These are phyloP conservation scores for Formica exsecta DNA, from an alignment of 1,140 invertebrate species.

Conservation along the genomic window DNA sequence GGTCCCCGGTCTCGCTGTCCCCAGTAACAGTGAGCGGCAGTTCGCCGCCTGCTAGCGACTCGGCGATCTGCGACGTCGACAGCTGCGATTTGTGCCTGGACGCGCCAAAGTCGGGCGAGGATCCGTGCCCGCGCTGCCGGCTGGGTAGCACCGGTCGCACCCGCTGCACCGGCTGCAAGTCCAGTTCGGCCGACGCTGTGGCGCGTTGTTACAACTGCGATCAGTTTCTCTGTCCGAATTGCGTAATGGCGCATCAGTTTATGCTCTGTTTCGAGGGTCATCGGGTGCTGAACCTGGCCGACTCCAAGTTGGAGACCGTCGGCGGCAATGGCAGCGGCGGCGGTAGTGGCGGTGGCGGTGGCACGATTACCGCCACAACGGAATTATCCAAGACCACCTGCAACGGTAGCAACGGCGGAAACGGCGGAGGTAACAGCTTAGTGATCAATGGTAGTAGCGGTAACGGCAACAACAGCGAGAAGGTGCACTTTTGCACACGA, in stretches of 20 bases:
- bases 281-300: slow-evolving; percentile 93
- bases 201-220: slow-evolving; percentile 97
- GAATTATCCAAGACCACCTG: slow-evolving; percentile 58
- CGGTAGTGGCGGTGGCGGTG: slow-evolving; percentile 6
- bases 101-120: slow-evolving; percentile 92
- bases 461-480: slow-evolving; percentile 87
- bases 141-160: slow-evolving; percentile 85
- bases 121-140: slow-evolving; percentile 93
- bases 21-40: slow-evolving; percentile 93
- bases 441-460: slow-evolving; percentile 76
- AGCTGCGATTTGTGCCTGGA: slow-evolving; percentile 95
- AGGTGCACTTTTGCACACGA: slow-evolving; percentile 91
- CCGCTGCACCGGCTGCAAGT: slow-evolving; percentile 95
- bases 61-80: slow-evolving; percentile 91
- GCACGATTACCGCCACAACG: slow-evolving; percentile 53
- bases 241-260: slow-evolving; percentile 98
- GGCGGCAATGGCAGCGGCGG: slow-evolving; percentile 69
- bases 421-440: slow-evolving; percentile 55
- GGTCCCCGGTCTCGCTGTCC: slow-evolving; percentile 91
- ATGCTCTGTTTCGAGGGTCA: slow-evolving; percentile 99
- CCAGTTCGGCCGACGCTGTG: slow-evolving; percentile 93
- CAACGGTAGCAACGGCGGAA: slow-evolving; percentile 51
- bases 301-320: slow-evolving; percentile 87
- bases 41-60: slow-evolving; percentile 93
- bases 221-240: slow-evolving; percentile 97